Base-by-base conservation (phyloP, 2,888 invertebrate species). In the Laspeyria flexula region DNA sequence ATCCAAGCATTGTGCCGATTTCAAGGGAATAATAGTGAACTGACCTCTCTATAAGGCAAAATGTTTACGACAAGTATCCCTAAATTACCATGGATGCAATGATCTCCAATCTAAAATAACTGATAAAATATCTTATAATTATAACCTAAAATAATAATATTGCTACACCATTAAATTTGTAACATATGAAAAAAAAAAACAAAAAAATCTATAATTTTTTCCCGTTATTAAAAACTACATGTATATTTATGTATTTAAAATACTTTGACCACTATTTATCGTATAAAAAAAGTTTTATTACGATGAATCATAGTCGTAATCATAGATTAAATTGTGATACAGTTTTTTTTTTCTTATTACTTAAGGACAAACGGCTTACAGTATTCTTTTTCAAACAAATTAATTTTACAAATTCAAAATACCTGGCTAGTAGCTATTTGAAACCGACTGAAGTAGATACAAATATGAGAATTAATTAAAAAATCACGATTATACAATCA, bases 1-100 rank as follows among this genome's bases (percentile, higher is more conserved):
- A 42, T 75, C 53, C 60, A 65, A 76, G 78, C 78, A 79, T 71
- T 45, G 75, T 77, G 76, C 73, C 79, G 71, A 68, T 46, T 13
- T 30, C 49, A 35, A 30, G 40, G 33, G 50, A 50, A 64, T 45
- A 52, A 65, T 44, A 66, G 67, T 60, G 56, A 57, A 64, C 79
- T 78, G 75, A 79, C 79, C 54, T 38, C 11, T 4, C 11, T 40
- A 29, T 18, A 37, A 40, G 12, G 27, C 23, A 21, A 47, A 43
- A 41, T 3, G 2, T 18, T 1, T 40, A 37, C 21, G 35, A 35
- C 41, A 10, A 33, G 27, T 43, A 37, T 35, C 33, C 48, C 37
- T 42, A 49, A 33, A 35, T 45, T 44, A 48, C 31, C 38, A 53
- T 46, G 30, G 53, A 57, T 52, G 54, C 55, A 66, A 55, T 55